Base-by-base conservation (phyloP, 2,113 vertebrate species). In the Noctilio leporinus region DNA sequence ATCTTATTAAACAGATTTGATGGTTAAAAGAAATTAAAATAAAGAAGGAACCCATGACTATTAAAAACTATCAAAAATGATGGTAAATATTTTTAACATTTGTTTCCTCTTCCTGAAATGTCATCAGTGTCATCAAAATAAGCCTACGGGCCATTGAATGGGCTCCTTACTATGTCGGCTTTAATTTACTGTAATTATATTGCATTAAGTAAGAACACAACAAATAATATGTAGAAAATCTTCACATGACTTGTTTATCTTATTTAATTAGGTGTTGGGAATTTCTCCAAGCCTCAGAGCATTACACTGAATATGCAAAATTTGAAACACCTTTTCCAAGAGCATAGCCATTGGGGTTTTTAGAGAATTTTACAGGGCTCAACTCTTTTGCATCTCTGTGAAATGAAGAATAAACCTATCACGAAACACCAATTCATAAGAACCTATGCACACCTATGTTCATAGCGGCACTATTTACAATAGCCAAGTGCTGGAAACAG, bases 151-250 rank as follows among this genome's bases (percentile, higher is more conserved):
- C 55, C 35, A 43, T 75, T 86, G 67, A 87, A 93, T 59, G 55
- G 30, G 20, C 4, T 78, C 53, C 72, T 64, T 69, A 19, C 33
- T 78, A 20, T 10, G 10, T 55, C 11, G 14, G 38, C 24, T 89
- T 43, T 15, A 64, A 80, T 72, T 88, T 72, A 43, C 49, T 40
- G 86, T 28, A 93, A 86, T 91, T 76, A 51, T 14, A 82, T 35
- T 81, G n/a, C 15, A 86, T 82, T 95, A 86, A 81, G 75, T 75
- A 86, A 86, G 81, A 73, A 57, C 47, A 72, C 22, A 89, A 92
- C 9, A 89, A 47, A 90, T 72, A 9, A 64, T 67, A 55, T 17
- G 53, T 80, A 89, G 47, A 75, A 90, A 90, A 72, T 11, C 11
- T 57, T 70, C 35, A 33, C 33, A 45, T 35, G 38, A 86, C 10